These are phyloP conservation scores for Proales similis DNA, from an alignment of 1,140 invertebrate genomes.

Conservation along the genomic window DNA sequence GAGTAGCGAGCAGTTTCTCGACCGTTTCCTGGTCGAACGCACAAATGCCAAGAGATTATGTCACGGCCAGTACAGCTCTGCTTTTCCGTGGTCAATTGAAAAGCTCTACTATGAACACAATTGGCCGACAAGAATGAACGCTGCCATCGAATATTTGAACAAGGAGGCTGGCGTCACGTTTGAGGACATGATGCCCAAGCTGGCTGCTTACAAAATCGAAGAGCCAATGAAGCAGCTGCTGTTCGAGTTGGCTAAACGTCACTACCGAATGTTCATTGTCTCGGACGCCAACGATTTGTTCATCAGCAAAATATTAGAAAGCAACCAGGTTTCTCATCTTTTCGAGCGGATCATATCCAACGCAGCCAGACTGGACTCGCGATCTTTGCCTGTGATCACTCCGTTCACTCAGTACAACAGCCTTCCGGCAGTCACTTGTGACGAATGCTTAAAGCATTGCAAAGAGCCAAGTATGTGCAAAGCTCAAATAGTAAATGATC, in stretches of 20 bases:
- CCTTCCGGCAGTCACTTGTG: constrained; percentile 6
- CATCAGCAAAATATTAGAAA: constrained; percentile 62
- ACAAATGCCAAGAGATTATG: neutral
- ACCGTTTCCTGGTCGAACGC: constrained; percentile 19
- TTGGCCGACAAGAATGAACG: constrained; percentile 34
- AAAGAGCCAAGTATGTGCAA: constrained; percentile 16
- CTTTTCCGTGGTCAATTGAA: constrained; percentile 23
- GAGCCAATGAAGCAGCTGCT: constrained; percentile 59
- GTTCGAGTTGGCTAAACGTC: constrained; percentile 50
- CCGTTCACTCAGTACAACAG: constrained; percentile 25
- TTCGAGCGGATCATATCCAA: constrained; percentile 66
- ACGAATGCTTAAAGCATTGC: constrained; percentile 13
- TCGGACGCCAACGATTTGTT: constrained; percentile 72
- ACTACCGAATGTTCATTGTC: constrained; percentile 64
- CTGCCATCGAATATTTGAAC: constrained; percentile 11
- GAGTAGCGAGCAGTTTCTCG: constrained; percentile 18
- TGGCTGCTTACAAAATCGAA: constrained; percentile 1
- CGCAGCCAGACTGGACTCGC: constrained; percentile 60
- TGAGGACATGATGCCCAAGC: constrained; percentile 9
- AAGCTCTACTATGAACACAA: constrained; percentile 25
- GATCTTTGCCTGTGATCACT: constrained; percentile 55
- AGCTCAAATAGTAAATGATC: constrained; percentile 47
- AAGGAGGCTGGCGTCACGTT: neutral
- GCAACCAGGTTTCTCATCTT: constrained; percentile 55
- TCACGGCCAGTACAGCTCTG: constrained; percentile 1